A percentile compares a stretch with the other conserved stretches of the same genome.
phyloP scores from a whole-genome alignment of 2,888 invertebrate genomes.

The Metallyticus violacea region DNA sequence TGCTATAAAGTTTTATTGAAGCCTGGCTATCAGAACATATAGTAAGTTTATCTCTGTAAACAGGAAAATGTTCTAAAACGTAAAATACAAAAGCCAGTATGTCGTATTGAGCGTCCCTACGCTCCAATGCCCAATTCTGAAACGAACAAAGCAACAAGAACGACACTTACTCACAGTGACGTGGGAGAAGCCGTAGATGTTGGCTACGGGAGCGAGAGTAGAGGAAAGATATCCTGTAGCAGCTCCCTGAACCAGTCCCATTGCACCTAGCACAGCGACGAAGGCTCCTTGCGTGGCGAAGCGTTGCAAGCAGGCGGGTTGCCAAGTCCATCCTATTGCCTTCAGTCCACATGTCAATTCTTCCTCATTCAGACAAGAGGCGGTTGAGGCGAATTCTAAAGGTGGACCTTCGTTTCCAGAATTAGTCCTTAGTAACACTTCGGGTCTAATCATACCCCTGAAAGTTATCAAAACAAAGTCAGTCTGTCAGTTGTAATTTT shows the following conservation, averaged over 20 bases:
- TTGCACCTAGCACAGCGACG: conserved; percentile 45
- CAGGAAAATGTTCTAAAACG: no score
- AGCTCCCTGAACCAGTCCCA: conserved; percentile 49
- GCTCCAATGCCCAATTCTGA: no score
- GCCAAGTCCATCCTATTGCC: conserved; percentile 43
- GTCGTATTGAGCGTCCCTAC: no score
- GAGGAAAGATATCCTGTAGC: conserved; percentile 51
- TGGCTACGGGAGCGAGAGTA: conserved; percentile 51
- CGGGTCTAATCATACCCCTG: conserved; percentile 1
- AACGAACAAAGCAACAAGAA: no score
- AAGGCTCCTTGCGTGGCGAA: conserved; percentile 51
- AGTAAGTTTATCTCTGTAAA: no score
- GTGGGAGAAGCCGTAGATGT: conserved; percentile 48
- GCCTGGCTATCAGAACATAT: no score
- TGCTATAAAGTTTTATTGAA: no score
- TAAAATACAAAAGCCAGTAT: no score
- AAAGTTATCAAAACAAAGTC: no score
- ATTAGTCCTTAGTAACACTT: background rate
- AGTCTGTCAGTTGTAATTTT: no score
- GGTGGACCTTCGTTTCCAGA: conserved; percentile 21
- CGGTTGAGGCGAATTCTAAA: conserved; percentile 33
- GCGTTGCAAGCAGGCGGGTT: conserved; percentile 47
- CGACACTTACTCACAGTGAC: conserved; percentile 39
- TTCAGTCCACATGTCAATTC: background rate
- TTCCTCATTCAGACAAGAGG: background rate